Conservation (phyloP, 2,888 invertebrate genomes). For the Allophyes oxyacanthae region DNA sequence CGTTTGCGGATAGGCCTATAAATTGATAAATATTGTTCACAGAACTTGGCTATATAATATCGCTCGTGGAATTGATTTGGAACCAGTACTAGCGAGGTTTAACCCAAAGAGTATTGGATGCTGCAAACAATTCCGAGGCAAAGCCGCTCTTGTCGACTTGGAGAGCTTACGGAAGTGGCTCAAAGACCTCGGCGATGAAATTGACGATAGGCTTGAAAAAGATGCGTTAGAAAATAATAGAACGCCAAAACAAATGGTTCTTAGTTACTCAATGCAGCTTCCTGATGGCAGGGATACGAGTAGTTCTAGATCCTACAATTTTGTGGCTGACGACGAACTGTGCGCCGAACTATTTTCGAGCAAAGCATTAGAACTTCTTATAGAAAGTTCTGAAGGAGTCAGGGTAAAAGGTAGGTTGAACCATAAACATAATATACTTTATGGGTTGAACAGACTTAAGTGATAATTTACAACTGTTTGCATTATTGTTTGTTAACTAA, state of each 20-base stretch:
- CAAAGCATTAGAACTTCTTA: conserved; percentile 91
- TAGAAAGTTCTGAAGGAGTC: conserved; percentile 88
- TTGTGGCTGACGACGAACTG: conserved; percentile 90
- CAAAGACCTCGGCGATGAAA: conserved; percentile 93
- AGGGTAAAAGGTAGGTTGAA: conserved; percentile 73
- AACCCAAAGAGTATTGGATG: conserved; percentile 98
- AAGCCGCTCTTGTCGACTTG: conserved; percentile 91
- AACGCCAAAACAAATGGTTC: conserved; percentile 93
- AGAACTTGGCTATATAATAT: conserved; percentile 96
- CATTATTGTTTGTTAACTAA: background rate
- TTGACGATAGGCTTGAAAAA: conserved; percentile 94
- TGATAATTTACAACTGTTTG: background rate
- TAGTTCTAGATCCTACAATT: conserved; percentile 90
- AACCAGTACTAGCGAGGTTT: conserved; percentile 95
- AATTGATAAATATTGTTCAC: conserved; percentile 17
- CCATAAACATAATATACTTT: too few species aligned
- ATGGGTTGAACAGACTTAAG: background rate
- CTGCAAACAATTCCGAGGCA: conserved; percentile 97
- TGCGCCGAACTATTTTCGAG: conserved; percentile 91
- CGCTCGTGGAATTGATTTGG: conserved; percentile 95
- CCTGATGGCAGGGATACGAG: conserved; percentile 88
- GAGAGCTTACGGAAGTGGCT: conserved; percentile 94
- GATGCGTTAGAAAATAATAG: conserved; percentile 95
- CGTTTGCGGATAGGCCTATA: too few species aligned
- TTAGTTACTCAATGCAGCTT: conserved; percentile 91